phyloP scores from a whole-genome alignment of 1,140 invertebrate species.

The Drosophila funebris region DNA sequence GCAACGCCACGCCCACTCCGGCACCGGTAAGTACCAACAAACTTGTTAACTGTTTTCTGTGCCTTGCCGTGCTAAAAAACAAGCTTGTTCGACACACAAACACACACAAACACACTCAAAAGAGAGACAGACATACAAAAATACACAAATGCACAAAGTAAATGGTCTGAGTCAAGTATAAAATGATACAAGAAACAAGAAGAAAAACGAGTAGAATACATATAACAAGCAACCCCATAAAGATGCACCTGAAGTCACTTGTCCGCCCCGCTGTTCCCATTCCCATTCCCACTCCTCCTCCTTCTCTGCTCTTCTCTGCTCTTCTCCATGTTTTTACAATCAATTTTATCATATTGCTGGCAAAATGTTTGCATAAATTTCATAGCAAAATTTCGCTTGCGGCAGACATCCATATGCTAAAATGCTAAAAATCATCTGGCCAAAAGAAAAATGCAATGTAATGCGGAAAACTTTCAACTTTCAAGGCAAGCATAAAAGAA shows the following conservation, averaged over 20 bases:
- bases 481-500: constrained; percentile 37
- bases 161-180: constrained; percentile 5
- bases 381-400: constrained; percentile 44
- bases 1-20: constrained; percentile 67
- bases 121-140: not conserved
- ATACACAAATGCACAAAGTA: constrained; percentile 32
- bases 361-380: constrained; percentile 76
- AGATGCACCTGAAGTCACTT: constrained; percentile 35
- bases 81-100: constrained; percentile 43
- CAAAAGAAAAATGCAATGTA: constrained; percentile 62
- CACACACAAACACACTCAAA: constrained; percentile 26
- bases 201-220: not conserved
- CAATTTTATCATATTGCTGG: constrained; percentile 73
- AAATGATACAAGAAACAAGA: constrained; percentile 1
- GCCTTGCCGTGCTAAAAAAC: constrained; percentile 60
- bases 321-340: constrained; percentile 49
- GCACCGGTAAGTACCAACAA: constrained; percentile 66
- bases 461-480: constrained; percentile 60
- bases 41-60: constrained; percentile 37
- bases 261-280: constrained; percentile 3
- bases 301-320: not conserved
- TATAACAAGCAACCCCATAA: not conserved
- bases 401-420: constrained; percentile 64
- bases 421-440: constrained; percentile 60
- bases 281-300: not conserved